These are phyloP conservation scores for Xenopus tropicalis DNA, from an alignment of 2,113 vertebrate genomes.

Conservation along the genomic window DNA sequence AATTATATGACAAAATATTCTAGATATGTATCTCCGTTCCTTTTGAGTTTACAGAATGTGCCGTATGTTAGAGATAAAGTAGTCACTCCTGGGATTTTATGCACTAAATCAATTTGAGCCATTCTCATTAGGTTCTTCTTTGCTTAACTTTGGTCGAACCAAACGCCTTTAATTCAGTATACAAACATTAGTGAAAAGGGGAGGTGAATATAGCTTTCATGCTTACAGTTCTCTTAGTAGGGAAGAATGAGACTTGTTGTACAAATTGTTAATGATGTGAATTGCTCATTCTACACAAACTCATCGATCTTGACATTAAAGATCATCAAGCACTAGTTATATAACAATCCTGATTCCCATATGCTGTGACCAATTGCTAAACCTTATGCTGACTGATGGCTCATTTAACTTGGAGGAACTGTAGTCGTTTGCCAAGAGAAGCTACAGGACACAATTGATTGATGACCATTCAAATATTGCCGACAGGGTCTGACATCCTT, in stretches of 20 bases:
- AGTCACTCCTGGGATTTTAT: too few relatives aligned
- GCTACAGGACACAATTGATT: not conserved
- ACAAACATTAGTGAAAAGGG: too few relatives aligned
- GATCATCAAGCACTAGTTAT: constrained; percentile 16
- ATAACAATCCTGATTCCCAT: not conserved
- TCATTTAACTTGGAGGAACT: not conserved
- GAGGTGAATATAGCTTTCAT: too few relatives aligned
- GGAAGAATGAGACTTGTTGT: not conserved
- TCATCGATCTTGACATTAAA: constrained; percentile 3
- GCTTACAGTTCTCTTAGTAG: too few relatives aligned
- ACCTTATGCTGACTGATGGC: not conserved
- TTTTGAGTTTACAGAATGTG: too few relatives aligned
- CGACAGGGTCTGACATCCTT: not conserved
- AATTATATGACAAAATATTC: too few relatives aligned
- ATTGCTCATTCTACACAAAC: constrained; percentile 11
- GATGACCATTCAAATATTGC: constrained; percentile 13
- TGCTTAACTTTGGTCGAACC: too few relatives aligned
- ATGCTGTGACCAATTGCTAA: not conserved
- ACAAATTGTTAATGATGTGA: not conserved
- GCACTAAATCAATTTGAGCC: too few relatives aligned
- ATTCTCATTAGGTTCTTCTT: too few relatives aligned
- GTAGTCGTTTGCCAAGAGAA: not conserved
- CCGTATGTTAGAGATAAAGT: too few relatives aligned
- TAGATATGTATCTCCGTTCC: too few relatives aligned
- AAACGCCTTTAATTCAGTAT: too few relatives aligned